Evolutionary conservation across 2,888 invertebrate genomes (phyloP), one percentile per base, ranked within the genome.

Genomic region (Cerceris rybyensis): DNA sequence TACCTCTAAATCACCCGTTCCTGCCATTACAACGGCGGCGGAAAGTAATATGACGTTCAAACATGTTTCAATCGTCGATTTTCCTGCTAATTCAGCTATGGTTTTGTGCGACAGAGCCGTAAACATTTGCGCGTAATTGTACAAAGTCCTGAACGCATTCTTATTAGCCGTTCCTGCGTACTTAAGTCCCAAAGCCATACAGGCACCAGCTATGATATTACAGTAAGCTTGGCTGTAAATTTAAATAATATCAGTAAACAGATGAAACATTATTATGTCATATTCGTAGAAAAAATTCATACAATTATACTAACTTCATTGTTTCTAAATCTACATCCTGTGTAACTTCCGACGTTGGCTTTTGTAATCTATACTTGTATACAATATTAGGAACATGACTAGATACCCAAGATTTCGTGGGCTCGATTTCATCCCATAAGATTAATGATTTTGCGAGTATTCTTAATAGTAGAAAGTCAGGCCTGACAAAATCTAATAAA

Each of bases 191-290:
- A 99, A 93, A 7, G 98, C 97, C 94, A 99, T 96, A 86, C 98
- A 98, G 1, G 98, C 98, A 16, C 99, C 99, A 0, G 98, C 96
- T 75, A 98, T 94, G 80, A 99, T 98, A 92, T 99, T 98, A 93
- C 98, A 98, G 93, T 98, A 99, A 0, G 98, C 98, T 94, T 99
- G 98, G 88, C 97, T 97, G 89, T 52, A 93, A 28, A 46, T 49
- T 42, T 11, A 68, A 70, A 71, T 54, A 57, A 65, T 8, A 58
- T 60, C 42, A 50, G n/a, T 52, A 68, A 74, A 9, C 60, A 66
- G 63, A 66, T 49, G 17, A 66, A 77, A 75, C 16, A 59, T 50
- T 63, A 52, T 28, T 41, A 43, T 28, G 58, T 61, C 49, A 63
- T 61, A 49, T 49, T 49, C 49, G 55, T n/a, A 14, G 39, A 52